Base-by-base conservation (phyloP, 2,888 invertebrate genomes). In the Napeogenes sylphis region DNA sequence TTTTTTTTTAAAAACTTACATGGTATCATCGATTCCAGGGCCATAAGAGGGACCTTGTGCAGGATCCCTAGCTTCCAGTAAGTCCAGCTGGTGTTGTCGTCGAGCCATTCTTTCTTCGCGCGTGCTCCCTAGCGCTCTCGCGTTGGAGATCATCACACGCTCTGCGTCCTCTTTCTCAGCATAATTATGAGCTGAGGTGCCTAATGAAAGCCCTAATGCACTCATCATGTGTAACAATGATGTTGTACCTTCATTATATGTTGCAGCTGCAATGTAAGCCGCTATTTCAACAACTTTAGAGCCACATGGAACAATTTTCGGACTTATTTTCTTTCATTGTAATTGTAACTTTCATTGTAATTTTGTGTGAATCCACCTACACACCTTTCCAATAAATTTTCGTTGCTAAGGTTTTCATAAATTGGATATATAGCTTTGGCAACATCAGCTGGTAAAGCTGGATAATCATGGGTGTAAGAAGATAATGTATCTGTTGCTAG, bases 1-100 rank as follows among this genome's bases (percentile, higher is more conserved):
- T 54, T 59, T 59, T 55, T 65, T 62, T 53, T 59, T 57, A 38
- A 2, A 38, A 63, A 66, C 63, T 63, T 63, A 63, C 63, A 63
- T 55, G 33, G 56, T 14, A 38, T 59, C 53, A 53, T 62, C 21
- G 57, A 62, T 57, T 58, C 57, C 62, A 62, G 54, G 51, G 45
- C 62, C 57, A 63, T 63, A 56, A 54, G 30, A 63, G 21, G 54
- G 21, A 63, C 59, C 63, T 47, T 63, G 56, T 46, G 47, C 59
- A 13, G 46, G 42, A 5, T 64, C 47, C 46, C 14, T 51, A 53
- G 56, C 57, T 55, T 64, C 62, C 45, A 62, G 56, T 56, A 65
- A 32, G 30, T 58, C 46, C 13, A 62, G 51, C 45, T 65, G 62
- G 10, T 65, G 61, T 59, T 65, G 65, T 62, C 61, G 13, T 3